phyloP scores from a whole-genome alignment of 2,888 invertebrate species.

The Mythimna albipuncta region DNA sequence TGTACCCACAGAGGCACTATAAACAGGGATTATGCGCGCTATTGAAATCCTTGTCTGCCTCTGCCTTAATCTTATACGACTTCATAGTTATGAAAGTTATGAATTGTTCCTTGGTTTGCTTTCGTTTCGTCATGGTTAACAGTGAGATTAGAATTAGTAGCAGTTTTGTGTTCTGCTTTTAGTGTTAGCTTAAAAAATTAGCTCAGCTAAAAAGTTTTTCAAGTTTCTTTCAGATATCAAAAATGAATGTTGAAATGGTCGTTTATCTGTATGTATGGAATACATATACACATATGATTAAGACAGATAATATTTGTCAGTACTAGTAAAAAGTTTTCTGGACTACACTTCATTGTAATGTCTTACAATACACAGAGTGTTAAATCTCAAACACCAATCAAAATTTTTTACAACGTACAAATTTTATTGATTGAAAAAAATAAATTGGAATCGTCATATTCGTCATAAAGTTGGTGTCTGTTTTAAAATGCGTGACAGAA shows the following conservation, averaged over 20 bases:
- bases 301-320: too few species aligned
- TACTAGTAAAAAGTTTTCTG: neutral
- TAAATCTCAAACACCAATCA: too few species aligned
- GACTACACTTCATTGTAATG: neutral
- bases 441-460: neutral
- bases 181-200: neutral
- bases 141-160: constrained; percentile 7
- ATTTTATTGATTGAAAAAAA: too few species aligned
- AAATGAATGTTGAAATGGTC: too few species aligned
- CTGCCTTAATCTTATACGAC: constrained; percentile 66
- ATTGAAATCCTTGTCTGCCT: constrained; percentile 65
- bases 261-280: too few species aligned
- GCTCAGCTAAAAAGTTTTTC: too few species aligned
- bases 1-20: constrained; percentile 66
- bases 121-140: constrained; percentile 35
- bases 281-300: too few species aligned
- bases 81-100: constrained; percentile 60
- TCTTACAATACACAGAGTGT: neutral
- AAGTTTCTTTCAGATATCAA: neutral
- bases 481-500: constrained; percentile 43
- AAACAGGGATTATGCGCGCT: constrained; percentile 74
- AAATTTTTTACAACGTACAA: too few species aligned
- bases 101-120: constrained; percentile 50
- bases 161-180: neutral
- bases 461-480: constrained; percentile 20